phyloP scores from a whole-genome alignment of 2,797 vertebrate genomes.

The Hylomyscus alleni region DNA sequence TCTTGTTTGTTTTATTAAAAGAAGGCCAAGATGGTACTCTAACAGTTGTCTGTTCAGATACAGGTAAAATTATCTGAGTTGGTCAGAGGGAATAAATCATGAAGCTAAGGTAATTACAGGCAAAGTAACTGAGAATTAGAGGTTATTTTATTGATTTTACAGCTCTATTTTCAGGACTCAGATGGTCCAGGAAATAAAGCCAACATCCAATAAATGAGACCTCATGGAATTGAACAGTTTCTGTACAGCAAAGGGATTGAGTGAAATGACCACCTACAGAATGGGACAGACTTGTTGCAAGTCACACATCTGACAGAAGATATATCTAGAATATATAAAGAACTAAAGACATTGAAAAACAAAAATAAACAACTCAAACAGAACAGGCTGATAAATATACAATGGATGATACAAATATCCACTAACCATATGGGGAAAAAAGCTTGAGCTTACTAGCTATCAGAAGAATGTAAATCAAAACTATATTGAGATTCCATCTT shows the following conservation, averaged over 20 bases:
- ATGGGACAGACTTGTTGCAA: neutral
- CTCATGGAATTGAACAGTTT: neutral
- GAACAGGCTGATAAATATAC: neutral
- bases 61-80: slow-evolving; percentile 32
- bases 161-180: neutral
- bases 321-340: neutral
- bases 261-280: neutral
- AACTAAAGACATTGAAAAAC: neutral
- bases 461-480: neutral
- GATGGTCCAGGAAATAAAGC: neutral
- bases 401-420: neutral
- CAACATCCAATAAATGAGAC: neutral
- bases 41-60: neutral
- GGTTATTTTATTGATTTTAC: slow-evolving; percentile 43
- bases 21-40: neutral
- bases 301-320: neutral
- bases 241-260: neutral
- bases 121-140: slow-evolving; percentile 64
- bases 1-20: slow-evolving; percentile 38
- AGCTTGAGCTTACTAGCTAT: neutral
- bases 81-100: slow-evolving; percentile 13
- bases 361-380: neutral
- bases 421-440: neutral
- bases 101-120: slow-evolving; percentile 52
- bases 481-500: neutral